Percentiles rank a stretch among this genome's conserved stretches.
Evolutionary conservation across 2,888 invertebrate species (phyloP).

Genomic region (Harpalus rufipes): DNA sequence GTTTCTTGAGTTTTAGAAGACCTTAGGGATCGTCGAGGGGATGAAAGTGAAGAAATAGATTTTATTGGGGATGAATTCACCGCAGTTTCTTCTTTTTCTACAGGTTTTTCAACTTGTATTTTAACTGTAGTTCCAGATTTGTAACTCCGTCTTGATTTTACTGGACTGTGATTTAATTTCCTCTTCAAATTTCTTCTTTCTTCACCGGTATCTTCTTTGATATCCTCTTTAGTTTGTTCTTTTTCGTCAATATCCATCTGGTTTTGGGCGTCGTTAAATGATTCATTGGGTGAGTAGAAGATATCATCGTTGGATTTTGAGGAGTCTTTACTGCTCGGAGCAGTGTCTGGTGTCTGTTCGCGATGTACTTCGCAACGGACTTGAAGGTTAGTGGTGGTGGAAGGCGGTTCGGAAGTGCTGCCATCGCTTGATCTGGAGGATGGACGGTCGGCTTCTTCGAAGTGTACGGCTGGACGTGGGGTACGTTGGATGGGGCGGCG

Average conservation of each 20-base stretch:
- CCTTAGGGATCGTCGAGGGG: neutral
- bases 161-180: neutral
- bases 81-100: neutral
- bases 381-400: neutral
- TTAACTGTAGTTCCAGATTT: constrained; percentile 45
- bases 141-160: constrained; percentile 64
- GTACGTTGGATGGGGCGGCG: constrained; percentile 71
- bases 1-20: neutral
- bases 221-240: neutral
- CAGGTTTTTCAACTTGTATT: constrained; percentile 8
- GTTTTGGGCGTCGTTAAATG: constrained; percentile 66
- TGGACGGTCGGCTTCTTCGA: constrained; percentile 14
- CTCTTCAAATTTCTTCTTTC: neutral
- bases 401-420: neutral
- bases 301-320: constrained; percentile 68
- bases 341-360: constrained; percentile 39
- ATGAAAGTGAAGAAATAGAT: neutral
- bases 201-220: neutral
- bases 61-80: neutral
- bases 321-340: constrained; percentile 42
- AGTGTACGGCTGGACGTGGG: constrained; percentile 68
- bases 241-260: neutral
- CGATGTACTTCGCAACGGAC: constrained; percentile 39
- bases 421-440: constrained; percentile 21
- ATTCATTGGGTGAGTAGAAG: constrained; percentile 72